Base-by-base conservation (phyloP, 2,888 invertebrate genomes). In the Drosophila tanythrix region DNA sequence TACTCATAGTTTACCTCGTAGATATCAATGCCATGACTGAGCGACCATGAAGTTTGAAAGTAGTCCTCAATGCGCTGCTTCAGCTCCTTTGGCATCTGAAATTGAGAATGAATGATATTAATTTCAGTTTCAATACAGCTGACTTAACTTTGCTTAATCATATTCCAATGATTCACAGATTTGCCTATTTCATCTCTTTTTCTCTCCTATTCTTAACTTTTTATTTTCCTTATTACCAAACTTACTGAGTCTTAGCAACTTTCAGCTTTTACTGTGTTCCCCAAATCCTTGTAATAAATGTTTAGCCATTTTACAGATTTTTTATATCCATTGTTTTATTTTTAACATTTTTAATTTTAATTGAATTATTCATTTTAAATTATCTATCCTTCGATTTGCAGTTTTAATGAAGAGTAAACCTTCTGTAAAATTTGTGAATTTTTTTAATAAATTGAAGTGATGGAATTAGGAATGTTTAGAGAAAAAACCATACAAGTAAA, bases 21-120 rank as follows among this genome's bases (percentile, higher is more conserved):
- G 84, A 98, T 97, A 93, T 99, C 98, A 91, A 99, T 99, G 66
- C 99, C 99, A 93, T 98, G 98, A 94, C 98, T 99, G 73, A 99
- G 95, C 15, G 98, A 98, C 99, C 99, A 99, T 95, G 97, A 98
- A 18, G 99, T 99, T 93, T 99, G 98, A 93, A 99, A 99, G 93
- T 98, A 99, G 93, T 99, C 99, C 92, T 98, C 98, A 96, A 99
- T 98, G 74, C 99, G 94, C 92, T 98, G 98, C 92, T 98, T 98
- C 74, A 99, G 94, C 92, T 98, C 98, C 91, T 98, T 98, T 3
- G 99, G 99, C 90, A 99, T 97, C 93, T 93, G 82, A 40, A 81
- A 70, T 43, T 27, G 4, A 29, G n/a, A 56, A 29, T 7, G 8
- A 56, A 38, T 8, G n/a, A 25, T 11, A 18, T 27, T 18, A 35